Evolutionary conservation across 2,113 vertebrate genomes (phyloP).

Genomic region (Leiothrix lutea): DNA sequence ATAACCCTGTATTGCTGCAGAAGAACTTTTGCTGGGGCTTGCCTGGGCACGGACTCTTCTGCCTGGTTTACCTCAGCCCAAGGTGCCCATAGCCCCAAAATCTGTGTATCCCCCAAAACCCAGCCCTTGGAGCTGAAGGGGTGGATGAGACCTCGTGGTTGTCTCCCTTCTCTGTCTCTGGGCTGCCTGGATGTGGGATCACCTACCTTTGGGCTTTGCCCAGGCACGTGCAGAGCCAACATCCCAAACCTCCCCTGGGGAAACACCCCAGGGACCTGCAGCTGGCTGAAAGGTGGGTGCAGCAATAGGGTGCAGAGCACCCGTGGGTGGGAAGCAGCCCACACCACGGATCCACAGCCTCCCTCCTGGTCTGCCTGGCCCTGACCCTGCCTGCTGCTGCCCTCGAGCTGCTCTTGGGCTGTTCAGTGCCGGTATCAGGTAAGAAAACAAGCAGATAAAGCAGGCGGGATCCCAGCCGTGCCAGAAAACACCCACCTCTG

Average conservation of each 20-base stretch:
- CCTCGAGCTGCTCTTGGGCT: conserved; percentile 13
- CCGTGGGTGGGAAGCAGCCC: neutral
- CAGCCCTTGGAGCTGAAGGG: neutral
- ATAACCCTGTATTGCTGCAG: neutral
- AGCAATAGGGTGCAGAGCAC: neutral
- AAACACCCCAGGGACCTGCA: fast-evolving
- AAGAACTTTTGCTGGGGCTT: neutral
- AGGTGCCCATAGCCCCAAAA: neutral
- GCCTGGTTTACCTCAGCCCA: neutral
- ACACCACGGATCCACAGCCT: neutral
- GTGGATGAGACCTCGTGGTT: neutral
- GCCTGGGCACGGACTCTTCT: neutral
- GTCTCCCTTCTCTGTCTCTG: neutral
- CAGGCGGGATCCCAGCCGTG: neutral
- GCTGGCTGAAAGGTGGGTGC: neutral
- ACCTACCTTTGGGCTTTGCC: neutral
- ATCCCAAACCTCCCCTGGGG: neutral
- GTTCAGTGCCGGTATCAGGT: neutral
- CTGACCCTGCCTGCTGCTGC: neutral
- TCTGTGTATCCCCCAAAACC: neutral
- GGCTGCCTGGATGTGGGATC: neutral
- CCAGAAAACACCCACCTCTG: conserved; percentile 44
- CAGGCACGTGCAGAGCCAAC: neutral
- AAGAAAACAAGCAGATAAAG: conserved; percentile 32
- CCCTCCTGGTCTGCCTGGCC: neutral